A percentile compares a stretch with the other conserved stretches of the same genome.
Evolutionary conservation across 2,113 vertebrate species (phyloP).

Genomic region (Gallinago jamesoni): DNA sequence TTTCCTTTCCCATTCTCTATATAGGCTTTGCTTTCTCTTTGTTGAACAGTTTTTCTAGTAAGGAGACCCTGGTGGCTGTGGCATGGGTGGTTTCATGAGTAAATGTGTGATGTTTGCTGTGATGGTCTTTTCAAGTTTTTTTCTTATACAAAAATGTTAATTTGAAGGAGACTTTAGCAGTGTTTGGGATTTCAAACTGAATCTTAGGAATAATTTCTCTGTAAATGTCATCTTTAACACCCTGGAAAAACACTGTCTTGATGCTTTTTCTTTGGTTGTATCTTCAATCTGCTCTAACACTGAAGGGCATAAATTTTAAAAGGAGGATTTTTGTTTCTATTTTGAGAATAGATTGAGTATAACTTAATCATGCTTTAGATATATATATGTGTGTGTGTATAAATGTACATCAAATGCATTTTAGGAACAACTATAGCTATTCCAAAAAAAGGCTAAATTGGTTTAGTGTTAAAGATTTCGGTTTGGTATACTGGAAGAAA

Average conservation of each 20-base stretch:
- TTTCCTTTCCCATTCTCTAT: not conserved
- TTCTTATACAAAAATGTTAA: conserved; percentile 13
- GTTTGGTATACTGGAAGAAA: not conserved
- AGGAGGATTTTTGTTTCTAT: not conserved
- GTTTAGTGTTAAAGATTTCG: not conserved
- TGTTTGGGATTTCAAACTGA: not conserved
- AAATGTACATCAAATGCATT: not conserved
- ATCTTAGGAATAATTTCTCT: not conserved
- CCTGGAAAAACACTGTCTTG: not conserved
- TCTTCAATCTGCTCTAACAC: not conserved
- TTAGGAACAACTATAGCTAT: not conserved
- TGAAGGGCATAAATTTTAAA: not conserved
- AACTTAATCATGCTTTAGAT: not conserved
- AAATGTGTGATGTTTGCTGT: not conserved
- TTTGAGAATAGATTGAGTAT: not conserved
- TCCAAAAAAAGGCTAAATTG: not conserved
- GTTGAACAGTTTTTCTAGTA: conserved; percentile 8
- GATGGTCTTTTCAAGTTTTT: not conserved
- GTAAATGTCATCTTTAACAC: not conserved
- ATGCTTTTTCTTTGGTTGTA: not conserved
- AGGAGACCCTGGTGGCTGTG: not conserved
- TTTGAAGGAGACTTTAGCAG: not conserved
- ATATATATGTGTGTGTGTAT: not conserved
- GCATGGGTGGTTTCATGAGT: not conserved
- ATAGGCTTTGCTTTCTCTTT: conserved; percentile 25